Base-by-base conservation (phyloP, 2,888 invertebrate genomes). In the Automeris io region DNA sequence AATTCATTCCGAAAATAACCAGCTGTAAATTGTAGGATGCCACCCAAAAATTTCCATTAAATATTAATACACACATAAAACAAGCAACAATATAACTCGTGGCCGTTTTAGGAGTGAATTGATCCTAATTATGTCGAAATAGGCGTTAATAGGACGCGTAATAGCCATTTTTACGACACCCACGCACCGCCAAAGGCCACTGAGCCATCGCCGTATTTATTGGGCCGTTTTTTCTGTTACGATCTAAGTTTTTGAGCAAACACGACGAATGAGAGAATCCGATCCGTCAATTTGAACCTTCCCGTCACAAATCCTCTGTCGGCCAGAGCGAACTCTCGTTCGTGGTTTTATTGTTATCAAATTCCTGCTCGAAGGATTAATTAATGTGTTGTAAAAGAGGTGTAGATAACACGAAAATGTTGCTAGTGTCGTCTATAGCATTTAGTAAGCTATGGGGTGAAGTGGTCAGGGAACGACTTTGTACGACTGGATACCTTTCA, bases 111-210 rank as follows among this genome's bases (percentile, higher is more conserved):
- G 57, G 57, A 68, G 70, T 62, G 73, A 71, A 80, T 81, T 70
- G 75, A 61, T 74, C 77, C 81, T 85, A 86, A 86, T 86, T 80
- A 80, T 83, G 83, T 79, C 80, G 78, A 80, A 83, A 83, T 72
- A 83, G 85, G 85, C 83, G 85, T 81, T 86, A 86, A 85, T 86
- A 82, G 72, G 76, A 72, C 71, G 75, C 70, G 71, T 83, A 80
- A 83, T 82, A 70, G 82, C 48, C 59, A 63, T 57, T 75, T 83
- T 86, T 85, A 86, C 66, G 76, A 69, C 69, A 54, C 57, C 46
- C 42, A 51, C 54, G 61, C 53, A 65, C 81, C 81, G 76, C 75
- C 83, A 81, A 82, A 85, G 79, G 68, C 71, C 67, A 16, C 26
- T 22, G 38, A 26, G 33, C 67, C 73, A 63, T 74, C 65, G 74